Conservation (phyloP, 2,888 invertebrate species). For the Deroplatys truncata region DNA sequence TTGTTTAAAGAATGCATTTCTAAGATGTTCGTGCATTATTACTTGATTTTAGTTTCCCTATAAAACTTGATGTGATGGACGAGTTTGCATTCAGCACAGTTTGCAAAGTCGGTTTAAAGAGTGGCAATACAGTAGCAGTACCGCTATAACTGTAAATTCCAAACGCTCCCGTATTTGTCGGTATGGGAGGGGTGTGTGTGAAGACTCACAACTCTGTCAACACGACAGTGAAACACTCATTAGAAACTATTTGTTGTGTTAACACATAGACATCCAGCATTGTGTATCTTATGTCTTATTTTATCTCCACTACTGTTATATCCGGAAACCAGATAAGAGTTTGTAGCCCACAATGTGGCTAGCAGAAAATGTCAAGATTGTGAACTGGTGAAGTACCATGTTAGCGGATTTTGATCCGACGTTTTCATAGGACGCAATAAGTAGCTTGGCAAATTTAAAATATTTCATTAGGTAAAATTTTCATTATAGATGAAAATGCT, state of each 20-base stretch:
- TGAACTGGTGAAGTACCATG: too few relatives aligned
- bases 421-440: too few relatives aligned
- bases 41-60: too few relatives aligned
- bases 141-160: not conserved
- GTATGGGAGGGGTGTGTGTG: not conserved
- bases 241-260: not conserved
- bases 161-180: not conserved
- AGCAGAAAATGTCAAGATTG: not conserved
- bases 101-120: not conserved
- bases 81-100: not conserved
- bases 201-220: not conserved
- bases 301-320: not conserved
- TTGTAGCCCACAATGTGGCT: not conserved
- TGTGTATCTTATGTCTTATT: not conserved
- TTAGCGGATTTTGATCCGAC: too few relatives aligned
- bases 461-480: too few relatives aligned
- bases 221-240: not conserved
- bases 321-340: not conserved
- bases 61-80: too few relatives aligned
- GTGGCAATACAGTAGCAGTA: not conserved
- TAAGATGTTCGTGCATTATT: too few relatives aligned
- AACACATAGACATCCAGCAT: not conserved
- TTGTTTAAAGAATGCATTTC: too few relatives aligned
- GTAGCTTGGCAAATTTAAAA: too few relatives aligned
- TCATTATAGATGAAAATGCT: too few relatives aligned